A percentile compares a stretch with the other conserved stretches of the same genome.
phyloP scores from a whole-genome alignment of 2,888 invertebrate genomes.

The Latrodectus elegans region DNA sequence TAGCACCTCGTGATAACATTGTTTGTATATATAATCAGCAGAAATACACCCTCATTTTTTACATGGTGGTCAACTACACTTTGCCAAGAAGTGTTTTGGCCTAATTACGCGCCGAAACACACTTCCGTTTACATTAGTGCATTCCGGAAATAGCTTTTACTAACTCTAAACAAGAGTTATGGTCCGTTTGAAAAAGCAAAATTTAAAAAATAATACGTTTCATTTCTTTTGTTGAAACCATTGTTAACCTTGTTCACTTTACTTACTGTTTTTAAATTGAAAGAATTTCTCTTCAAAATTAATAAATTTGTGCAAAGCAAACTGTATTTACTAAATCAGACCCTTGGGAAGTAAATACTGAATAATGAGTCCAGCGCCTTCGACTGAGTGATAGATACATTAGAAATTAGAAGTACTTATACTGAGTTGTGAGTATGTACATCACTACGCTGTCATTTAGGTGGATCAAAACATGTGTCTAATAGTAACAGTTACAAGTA shows the following conservation, averaged over 20 bases:
- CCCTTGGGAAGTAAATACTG: slow-evolving; percentile 62
- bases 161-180: background rate
- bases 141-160: background rate
- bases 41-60: slow-evolving; percentile 29
- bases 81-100: slow-evolving; percentile 20
- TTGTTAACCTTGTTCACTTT: slow-evolving; percentile 67
- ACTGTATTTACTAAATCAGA: slow-evolving; percentile 65
- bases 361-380: slow-evolving; percentile 61
- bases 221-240: background rate
- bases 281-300: slow-evolving; percentile 55
- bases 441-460: slow-evolving; percentile 66
- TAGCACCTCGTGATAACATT: slow-evolving; percentile 46
- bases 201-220: background rate
- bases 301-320: slow-evolving; percentile 65
- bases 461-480: slow-evolving; percentile 48
- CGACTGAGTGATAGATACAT: slow-evolving; percentile 68
- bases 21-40: slow-evolving; percentile 44
- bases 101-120: background rate
- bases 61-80: slow-evolving; percentile 34
- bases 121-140: background rate
- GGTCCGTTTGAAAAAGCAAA: too few relatives aligned
- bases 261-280: slow-evolving; percentile 53
- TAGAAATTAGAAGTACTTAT: slow-evolving; percentile 62
- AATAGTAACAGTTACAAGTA: slow-evolving; percentile 60
- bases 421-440: slow-evolving; percentile 45